These are phyloP conservation scores for Philereme vetulata DNA, from an alignment of 2,888 invertebrate species.

Conservation along the genomic window DNA sequence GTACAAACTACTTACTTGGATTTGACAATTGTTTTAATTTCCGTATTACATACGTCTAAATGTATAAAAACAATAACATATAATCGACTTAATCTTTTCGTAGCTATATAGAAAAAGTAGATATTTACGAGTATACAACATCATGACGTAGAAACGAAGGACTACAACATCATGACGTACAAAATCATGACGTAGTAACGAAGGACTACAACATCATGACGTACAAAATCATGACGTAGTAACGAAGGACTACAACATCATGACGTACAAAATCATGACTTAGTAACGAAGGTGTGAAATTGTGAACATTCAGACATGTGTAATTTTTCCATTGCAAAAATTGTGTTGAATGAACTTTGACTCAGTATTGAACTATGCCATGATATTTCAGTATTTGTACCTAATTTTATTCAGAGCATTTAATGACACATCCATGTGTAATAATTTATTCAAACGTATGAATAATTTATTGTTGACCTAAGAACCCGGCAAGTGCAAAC, in stretches of 20 bases:
- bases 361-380: not conserved
- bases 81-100: not conserved
- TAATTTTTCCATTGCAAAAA: conserved; percentile 36
- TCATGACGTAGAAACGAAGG: conserved; percentile 37
- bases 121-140: conserved; percentile 46
- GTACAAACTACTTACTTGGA: not conserved
- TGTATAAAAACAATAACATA: not conserved
- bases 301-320: conserved; percentile 21
- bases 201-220: conserved; percentile 41
- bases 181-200: conserved; percentile 37
- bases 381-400: too few relatives aligned
- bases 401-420: too few relatives aligned
- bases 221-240: conserved; percentile 40
- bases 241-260: conserved; percentile 39
- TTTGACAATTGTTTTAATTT: not conserved
- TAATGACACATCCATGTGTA: too few relatives aligned
- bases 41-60: not conserved
- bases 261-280: conserved; percentile 42
- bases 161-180: conserved; percentile 38
- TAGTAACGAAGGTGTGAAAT: conserved; percentile 30
- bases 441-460: too few relatives aligned
- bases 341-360: conserved; percentile 11
- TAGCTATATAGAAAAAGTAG: conserved; percentile 1
- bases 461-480: too few relatives aligned
- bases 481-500: too few relatives aligned